phyloP scores from a whole-genome alignment of 2,888 invertebrate genomes.

The Acrocera orbiculus region DNA sequence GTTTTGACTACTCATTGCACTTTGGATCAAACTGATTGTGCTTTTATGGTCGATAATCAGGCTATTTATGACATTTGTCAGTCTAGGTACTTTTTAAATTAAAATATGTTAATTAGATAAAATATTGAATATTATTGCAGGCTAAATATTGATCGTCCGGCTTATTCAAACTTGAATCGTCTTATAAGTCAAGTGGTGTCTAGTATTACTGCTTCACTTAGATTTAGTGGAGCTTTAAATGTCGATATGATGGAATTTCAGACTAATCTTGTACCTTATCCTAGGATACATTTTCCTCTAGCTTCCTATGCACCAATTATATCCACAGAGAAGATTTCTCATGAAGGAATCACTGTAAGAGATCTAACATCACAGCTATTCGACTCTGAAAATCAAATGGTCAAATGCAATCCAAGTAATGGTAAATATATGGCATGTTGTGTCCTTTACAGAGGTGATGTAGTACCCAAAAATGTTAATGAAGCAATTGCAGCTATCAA shows the following conservation, averaged over 20 bases:
- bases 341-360: constrained; percentile 54
- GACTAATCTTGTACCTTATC: constrained; percentile 81
- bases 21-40: constrained; percentile 64
- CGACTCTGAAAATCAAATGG: constrained; percentile 73
- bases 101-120: background rate
- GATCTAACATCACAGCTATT: constrained; percentile 76
- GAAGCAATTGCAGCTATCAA: constrained; percentile 65
- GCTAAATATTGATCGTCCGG: constrained; percentile 44
- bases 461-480: constrained; percentile 78
- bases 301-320: constrained; percentile 57
- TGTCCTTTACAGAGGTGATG: constrained; percentile 73
- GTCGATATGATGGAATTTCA: constrained; percentile 82
- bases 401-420: constrained; percentile 59
- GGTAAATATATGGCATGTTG: constrained; percentile 85
- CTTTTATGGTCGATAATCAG: constrained; percentile 84
- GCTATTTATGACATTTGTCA: constrained; percentile 80
- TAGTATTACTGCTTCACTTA: constrained; percentile 64
- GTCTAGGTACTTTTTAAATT: constrained; percentile 32
- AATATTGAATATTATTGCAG: constrained; percentile 5
- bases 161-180: constrained; percentile 50
- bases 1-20: constrained; percentile 77
- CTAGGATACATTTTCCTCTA: constrained; percentile 75
- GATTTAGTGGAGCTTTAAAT: constrained; percentile 70
- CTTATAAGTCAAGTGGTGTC: constrained; percentile 53
- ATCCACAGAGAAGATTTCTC: constrained; percentile 52